These are phyloP conservation scores for Blennius ocellaris DNA, from an alignment of 2,113 vertebrate genomes.

Conservation along the genomic window DNA sequence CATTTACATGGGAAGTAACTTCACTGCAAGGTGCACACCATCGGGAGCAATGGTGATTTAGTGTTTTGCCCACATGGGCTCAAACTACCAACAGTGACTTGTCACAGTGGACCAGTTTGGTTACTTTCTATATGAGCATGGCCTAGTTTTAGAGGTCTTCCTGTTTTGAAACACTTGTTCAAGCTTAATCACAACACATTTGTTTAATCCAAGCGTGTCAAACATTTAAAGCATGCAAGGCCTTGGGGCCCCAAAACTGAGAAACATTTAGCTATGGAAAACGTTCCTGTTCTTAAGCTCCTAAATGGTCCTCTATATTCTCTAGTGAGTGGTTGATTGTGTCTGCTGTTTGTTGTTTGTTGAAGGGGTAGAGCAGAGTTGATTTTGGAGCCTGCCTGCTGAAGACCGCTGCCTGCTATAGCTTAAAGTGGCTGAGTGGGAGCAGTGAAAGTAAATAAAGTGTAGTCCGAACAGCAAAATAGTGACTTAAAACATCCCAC, in stretches of 20 bases:
- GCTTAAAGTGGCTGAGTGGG: not conserved
- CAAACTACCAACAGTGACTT: too few relatives aligned
- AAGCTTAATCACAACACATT: too few relatives aligned
- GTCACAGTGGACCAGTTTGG: too few relatives aligned
- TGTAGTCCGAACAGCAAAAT: not conserved
- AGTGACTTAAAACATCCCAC: too few relatives aligned
- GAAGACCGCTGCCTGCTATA: too few relatives aligned
- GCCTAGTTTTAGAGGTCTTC: too few relatives aligned
- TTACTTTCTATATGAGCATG: too few relatives aligned
- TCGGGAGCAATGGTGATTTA: too few relatives aligned
- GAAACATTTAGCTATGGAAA: not conserved
- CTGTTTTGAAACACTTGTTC: too few relatives aligned
- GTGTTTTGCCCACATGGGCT: too few relatives aligned
- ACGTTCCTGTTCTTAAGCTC: not conserved
- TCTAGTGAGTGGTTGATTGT: not conserved
- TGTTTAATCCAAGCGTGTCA: not conserved
- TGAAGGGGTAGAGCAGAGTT: not conserved
- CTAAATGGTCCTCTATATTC: not conserved
- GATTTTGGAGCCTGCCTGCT: not conserved
- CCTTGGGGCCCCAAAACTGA: not conserved
- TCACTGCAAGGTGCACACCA: too few relatives aligned
- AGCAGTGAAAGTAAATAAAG: not conserved
- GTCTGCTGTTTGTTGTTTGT: not conserved
- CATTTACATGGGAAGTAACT: too few relatives aligned
- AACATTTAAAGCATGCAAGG: not conserved